phyloP scores from a whole-genome alignment of 1,140 invertebrate species.

The Watersipora subatra region DNA sequence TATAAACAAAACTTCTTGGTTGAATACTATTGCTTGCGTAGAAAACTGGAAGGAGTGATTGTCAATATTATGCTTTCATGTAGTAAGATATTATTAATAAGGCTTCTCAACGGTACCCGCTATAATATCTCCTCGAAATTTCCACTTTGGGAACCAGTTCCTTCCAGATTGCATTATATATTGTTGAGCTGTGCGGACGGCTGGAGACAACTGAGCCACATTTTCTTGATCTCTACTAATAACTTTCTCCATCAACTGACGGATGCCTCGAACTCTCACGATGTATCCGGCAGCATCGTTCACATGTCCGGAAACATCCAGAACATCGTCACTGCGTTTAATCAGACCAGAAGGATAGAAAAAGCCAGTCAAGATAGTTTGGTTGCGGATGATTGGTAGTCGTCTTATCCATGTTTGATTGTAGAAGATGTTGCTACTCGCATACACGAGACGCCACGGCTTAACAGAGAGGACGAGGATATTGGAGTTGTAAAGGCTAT shows the following conservation, averaged over 20 bases:
- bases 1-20: no score
- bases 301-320: constrained; percentile 6
- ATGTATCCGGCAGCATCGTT: constrained; percentile 8
- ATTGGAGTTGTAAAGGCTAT: constrained; percentile 5
- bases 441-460: constrained; percentile 7
- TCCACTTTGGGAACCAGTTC: not conserved
- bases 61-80: not conserved
- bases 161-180: no score
- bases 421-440: not conserved
- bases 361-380: constrained; percentile 4
- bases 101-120: not conserved
- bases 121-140: not conserved
- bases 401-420: not conserved
- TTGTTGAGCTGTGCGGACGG: not conserved
- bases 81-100: not conserved
- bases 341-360: constrained; percentile 6
- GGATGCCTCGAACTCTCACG: constrained; percentile 6
- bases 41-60: not conserved
- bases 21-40: no score
- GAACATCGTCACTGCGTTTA: constrained; percentile 2
- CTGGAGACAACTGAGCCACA: not conserved
- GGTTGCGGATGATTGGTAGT: not conserved
- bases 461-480: constrained; percentile 4
- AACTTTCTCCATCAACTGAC: not conserved
- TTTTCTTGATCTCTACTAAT: not conserved